Conservation (phyloP, 2,797 vertebrate genomes). For the Etheostoma perlongum region DNA sequence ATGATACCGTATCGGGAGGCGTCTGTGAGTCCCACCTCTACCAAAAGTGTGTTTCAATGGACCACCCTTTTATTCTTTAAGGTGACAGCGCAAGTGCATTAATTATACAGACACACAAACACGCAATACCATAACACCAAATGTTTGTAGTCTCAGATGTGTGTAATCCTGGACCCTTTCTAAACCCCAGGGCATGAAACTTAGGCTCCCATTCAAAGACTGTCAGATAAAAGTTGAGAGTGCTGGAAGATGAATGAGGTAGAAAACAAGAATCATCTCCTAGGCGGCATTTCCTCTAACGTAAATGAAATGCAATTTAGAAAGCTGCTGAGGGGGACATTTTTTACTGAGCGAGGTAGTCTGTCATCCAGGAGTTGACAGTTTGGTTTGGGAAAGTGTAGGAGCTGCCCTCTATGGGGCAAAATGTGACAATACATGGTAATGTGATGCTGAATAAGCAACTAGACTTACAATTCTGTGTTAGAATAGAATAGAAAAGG, state of each 20-base stretch:
- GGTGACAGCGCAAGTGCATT: slow-evolving; percentile 31
- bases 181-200: slow-evolving; percentile 52
- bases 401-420: slow-evolving; percentile 77
- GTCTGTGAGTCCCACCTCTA: too few relatives aligned
- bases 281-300: slow-evolving; percentile 68
- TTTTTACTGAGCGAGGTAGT: slow-evolving; percentile 73
- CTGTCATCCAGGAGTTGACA: slow-evolving; percentile 73
- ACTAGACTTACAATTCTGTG: neutral
- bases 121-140: slow-evolving; percentile 17
- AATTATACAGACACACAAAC: slow-evolving; percentile 46
- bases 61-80: slow-evolving; percentile 16
- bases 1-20: too few relatives aligned
- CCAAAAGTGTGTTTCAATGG: neutral
- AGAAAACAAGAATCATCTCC: slow-evolving; percentile 76
- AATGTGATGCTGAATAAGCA: slow-evolving; percentile 13
- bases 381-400: slow-evolving; percentile 39
- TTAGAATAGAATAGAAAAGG: slow-evolving; percentile 14
- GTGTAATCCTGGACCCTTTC: slow-evolving; percentile 34
- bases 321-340: slow-evolving; percentile 78
- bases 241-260: slow-evolving; percentile 73
- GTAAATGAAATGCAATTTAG: slow-evolving; percentile 83
- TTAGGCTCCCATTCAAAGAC: slow-evolving; percentile 66
- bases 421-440: slow-evolving; percentile 40
- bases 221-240: slow-evolving; percentile 67
- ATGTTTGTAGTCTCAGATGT: slow-evolving; percentile 38